These are phyloP conservation scores for Drosophila antonietae DNA, from an alignment of 2,888 invertebrate genomes.

Conservation along the genomic window DNA sequence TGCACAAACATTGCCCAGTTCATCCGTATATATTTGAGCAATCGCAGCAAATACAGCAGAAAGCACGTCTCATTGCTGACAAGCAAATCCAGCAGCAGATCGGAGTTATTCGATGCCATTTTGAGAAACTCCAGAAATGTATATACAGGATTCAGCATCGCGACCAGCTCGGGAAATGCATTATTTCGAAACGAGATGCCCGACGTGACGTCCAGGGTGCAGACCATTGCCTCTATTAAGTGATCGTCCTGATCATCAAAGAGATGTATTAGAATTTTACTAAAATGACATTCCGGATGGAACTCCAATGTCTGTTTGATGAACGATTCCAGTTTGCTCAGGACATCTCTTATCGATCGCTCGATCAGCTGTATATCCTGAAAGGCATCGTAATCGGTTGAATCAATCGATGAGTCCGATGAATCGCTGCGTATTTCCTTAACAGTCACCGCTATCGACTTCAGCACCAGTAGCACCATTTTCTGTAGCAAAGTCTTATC, in stretches of 20 bases:
- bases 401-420: conserved; percentile 93
- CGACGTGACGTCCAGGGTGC: conserved; percentile 94
- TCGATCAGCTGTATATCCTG: conserved; percentile 96
- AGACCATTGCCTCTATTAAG: conserved; percentile 96
- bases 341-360: conserved; percentile 92
- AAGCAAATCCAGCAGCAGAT: conserved; percentile 92
- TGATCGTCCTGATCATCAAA: conserved; percentile 97
- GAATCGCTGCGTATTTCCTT: conserved; percentile 95
- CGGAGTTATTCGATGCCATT: conserved; percentile 92
- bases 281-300: conserved; percentile 94
- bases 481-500: conserved; percentile 93
- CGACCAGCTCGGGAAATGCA: conserved; percentile 91
- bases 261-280: conserved; percentile 94
- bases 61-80: conserved; percentile 97
- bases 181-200: conserved; percentile 93
- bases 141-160: conserved; percentile 93
- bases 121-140: conserved; percentile 95
- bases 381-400: conserved; percentile 93
- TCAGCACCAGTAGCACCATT: conserved; percentile 93
- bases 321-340: conserved; percentile 92
- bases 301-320: conserved; percentile 92
- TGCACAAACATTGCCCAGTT: conserved; percentile 93
- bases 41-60: conserved; percentile 91
- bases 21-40: conserved; percentile 92
- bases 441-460: conserved; percentile 95